Conservation (phyloP, 92 coral and sea anemone genomes). For the Palythoa grandis region DNA sequence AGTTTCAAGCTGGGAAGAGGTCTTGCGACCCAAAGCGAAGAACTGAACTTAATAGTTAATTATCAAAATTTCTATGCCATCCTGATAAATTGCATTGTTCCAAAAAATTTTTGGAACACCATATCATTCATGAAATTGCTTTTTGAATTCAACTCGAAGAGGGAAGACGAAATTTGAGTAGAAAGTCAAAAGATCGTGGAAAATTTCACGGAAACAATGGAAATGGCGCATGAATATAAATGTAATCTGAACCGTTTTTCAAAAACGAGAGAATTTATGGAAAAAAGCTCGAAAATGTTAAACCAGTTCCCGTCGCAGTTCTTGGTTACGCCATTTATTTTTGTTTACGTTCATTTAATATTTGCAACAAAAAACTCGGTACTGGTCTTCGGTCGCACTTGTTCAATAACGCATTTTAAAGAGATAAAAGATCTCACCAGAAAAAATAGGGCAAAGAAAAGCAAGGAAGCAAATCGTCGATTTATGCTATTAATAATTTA, state of each 20-base stretch:
- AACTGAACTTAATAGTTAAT: background rate
- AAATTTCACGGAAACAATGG: background rate
- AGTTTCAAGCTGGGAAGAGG: constrained; percentile 24
- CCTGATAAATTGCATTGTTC: background rate
- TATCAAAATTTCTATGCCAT: background rate
- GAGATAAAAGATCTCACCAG: background rate
- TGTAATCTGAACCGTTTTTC: constrained; percentile 4
- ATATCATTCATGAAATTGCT: background rate
- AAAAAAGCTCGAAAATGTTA: background rate
- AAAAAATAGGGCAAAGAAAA: background rate
- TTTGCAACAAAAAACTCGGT: background rate
- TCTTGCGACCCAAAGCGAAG: background rate
- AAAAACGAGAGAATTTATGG: background rate
- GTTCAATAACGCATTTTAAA: background rate
- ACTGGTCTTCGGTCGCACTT: background rate
- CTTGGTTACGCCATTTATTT: background rate
- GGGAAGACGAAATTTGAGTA: background rate
- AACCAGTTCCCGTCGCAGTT: background rate
- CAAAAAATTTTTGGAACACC: background rate
- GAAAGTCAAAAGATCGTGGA: background rate
- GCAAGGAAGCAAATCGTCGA: constrained; percentile 6
- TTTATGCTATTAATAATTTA: constrained; percentile 33
- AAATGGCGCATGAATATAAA: background rate
- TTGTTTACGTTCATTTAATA: background rate
- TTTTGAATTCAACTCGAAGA: background rate